phyloP scores from a whole-genome alignment of 1,140 invertebrate genomes.

The Drosophila rhopaloa region DNA sequence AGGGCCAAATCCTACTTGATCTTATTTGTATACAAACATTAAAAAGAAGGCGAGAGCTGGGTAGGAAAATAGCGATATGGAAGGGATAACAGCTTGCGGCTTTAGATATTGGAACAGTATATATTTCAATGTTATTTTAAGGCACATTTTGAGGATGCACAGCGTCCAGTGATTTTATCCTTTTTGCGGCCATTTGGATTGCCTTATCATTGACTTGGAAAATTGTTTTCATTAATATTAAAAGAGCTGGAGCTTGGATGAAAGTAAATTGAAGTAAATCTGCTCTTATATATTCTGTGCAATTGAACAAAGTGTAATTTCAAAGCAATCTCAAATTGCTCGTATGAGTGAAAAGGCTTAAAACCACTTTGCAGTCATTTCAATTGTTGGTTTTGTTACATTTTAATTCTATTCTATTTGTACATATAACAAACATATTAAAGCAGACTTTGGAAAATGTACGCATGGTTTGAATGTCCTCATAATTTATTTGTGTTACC shows the following conservation, averaged over 20 bases:
- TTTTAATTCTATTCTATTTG: not conserved
- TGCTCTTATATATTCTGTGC: not conserved
- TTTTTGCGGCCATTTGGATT: not conserved
- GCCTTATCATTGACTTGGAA: constrained; percentile 6
- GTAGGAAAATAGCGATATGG: not conserved
- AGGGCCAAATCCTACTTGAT: constrained; percentile 31
- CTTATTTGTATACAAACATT: constrained; percentile 19
- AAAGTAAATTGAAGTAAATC: not conserved
- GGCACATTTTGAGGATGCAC: not conserved
- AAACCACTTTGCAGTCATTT: not conserved
- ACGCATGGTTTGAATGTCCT: not conserved
- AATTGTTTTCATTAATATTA: constrained; percentile 4
- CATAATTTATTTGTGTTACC: not conserved
- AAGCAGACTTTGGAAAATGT: too few relatives aligned
- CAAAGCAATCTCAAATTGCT: too few relatives aligned
- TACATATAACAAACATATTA: too few relatives aligned
- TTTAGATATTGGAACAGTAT: constrained; percentile 1
- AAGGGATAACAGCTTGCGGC: not conserved
- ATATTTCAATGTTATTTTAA: not conserved
- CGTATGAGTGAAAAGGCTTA: not conserved
- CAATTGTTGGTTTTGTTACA: not conserved
- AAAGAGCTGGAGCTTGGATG: not conserved
- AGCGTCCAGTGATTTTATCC: constrained; percentile 1
- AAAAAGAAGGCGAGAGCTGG: constrained; percentile 1
- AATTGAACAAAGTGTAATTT: not conserved